Base-by-base conservation (phyloP, 2,113 vertebrate species). In the Zosterops borbonicus region DNA sequence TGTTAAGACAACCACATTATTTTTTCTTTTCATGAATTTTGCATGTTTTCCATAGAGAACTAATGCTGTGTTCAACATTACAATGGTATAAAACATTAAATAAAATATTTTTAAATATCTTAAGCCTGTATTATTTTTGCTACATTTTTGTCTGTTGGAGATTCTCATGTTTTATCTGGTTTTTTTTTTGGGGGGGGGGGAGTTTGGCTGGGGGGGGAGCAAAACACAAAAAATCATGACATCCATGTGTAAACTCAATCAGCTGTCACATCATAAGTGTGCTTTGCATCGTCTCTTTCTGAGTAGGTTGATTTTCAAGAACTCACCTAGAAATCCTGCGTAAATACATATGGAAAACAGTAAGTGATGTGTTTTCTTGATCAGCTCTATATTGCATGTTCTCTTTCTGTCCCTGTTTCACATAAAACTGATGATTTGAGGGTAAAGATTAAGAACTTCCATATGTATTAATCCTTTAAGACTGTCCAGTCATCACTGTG, bases 331-430 rank as follows among this genome's bases (percentile, higher is more conserved):
- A 91, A 94, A 83, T 69, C 21, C 42, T 80, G 14, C 15, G 79
- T 80, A 58, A 90, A 69, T 50, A 39, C 9, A 2, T 37, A 62
- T 3, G 12, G 23, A 87, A 62, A 82, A 29, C 25, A 55, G 65
- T 73, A 89, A 73, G 33, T 82, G 55, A 93, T 44, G 28, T 46
- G 15, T 89, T 92, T 78, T 28, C 84, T 68, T 82, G 80, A 96
- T 94, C 44, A 49, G 5, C 5, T 87, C 39, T 76, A 33, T 46
- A 53, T 14, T 84, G 39, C 60, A 58, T 46, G 12, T 23, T 89
- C 95, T 17, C 83, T 96, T 96, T 96, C 83, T 94, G 46, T 95
- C 96, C 87, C 76, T 69, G 60, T 95, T 97, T 91, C 91, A 93
- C 47, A 89, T 83, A 81, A 71, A 35, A 59, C 70, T 87, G 87